phyloP scores from a whole-genome alignment of 2,113 vertebrate species.

The Trichomycterus rosablanca region DNA sequence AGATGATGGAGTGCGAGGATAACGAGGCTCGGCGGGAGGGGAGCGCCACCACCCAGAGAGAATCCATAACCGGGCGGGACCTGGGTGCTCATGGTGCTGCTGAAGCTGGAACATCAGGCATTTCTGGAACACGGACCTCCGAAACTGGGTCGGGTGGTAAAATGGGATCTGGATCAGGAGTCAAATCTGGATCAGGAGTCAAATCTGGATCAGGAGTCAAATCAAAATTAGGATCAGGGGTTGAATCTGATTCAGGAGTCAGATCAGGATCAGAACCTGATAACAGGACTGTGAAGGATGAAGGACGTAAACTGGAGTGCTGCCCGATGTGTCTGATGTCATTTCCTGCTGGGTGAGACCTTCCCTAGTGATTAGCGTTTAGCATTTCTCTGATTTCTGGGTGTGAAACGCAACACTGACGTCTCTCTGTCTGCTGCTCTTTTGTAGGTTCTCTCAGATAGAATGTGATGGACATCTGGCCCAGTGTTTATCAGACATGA shows the following conservation, averaged over 20 bases:
- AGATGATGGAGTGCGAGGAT: no score
- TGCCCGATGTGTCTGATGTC: conserved; percentile 79
- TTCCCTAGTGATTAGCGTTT: background rate
- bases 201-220: background rate
- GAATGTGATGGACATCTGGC: conserved; percentile 83
- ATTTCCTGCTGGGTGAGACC: conserved; percentile 72
- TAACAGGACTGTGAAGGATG: background rate
- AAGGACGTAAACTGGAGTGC: conserved; percentile 51
- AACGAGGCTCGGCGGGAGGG: no score
- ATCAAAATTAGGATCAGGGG: background rate
- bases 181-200: background rate
- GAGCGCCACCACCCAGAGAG: no score
- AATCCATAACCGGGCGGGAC: background rate
- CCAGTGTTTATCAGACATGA: conserved; percentile 81
- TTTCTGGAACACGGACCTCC: background rate
- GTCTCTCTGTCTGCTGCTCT: background rate
- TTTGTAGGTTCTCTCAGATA: conserved; percentile 74
- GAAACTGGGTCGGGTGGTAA: background rate
- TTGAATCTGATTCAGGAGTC: background rate
- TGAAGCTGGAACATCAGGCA: background rate
- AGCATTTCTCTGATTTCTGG: background rate
- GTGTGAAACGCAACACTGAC: no score
- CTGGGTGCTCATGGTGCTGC: no score
- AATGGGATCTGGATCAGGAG: conserved; percentile 7
- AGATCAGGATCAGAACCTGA: no score